Conservation (phyloP, 2,797 vertebrate species). For the Phoeniculus purpureus region DNA sequence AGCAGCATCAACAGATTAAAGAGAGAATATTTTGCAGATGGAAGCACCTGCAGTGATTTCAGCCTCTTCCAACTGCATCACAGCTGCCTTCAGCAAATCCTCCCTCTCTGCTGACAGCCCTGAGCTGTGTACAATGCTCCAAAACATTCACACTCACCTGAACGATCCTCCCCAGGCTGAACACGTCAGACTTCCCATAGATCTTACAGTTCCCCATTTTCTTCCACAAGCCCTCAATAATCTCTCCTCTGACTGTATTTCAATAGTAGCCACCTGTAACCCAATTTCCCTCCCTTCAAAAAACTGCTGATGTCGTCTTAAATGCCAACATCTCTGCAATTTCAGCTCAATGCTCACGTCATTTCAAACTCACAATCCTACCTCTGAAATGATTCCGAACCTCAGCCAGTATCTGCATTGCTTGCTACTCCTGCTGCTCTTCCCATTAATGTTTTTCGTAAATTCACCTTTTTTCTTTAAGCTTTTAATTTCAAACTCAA, state of each 20-base stretch:
- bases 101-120: background rate
- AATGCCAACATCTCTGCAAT: background rate
- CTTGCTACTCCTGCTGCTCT: background rate
- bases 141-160: background rate
- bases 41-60: background rate
- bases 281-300: constrained; percentile 15
- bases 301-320: constrained; percentile 9
- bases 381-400: background rate
- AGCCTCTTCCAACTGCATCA: background rate
- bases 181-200: background rate
- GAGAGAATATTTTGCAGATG: background rate
- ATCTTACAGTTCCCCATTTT: constrained; percentile 21
- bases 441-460: background rate
- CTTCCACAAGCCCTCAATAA: background rate
- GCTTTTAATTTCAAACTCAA: background rate
- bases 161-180: background rate
- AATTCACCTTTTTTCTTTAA: background rate
- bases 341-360: background rate
- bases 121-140: background rate
- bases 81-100: background rate
- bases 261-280: constrained; percentile 16
- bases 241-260: constrained; percentile 15
- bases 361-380: constrained; percentile 16
- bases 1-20: background rate
- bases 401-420: background rate